Conservation (phyloP, 2,888 invertebrate species). For the Drosophila longiperda region DNA sequence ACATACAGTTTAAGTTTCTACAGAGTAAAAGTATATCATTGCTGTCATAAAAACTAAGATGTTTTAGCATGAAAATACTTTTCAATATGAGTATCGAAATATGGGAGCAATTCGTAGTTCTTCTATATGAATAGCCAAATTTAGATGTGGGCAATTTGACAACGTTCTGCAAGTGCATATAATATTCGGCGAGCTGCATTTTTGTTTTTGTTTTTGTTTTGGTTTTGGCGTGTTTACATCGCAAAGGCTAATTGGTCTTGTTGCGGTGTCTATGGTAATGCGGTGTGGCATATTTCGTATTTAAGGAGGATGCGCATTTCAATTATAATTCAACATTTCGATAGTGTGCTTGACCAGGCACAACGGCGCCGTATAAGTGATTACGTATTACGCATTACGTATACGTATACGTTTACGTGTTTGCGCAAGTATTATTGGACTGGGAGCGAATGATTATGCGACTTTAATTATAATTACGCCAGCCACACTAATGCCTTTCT, state of each 20-base stretch:
- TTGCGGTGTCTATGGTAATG: conserved; percentile 6
- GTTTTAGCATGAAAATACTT: rapidly evolving
- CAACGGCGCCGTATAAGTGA: conserved; percentile 51
- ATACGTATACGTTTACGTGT: too few relatives aligned
- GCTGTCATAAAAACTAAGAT: not conserved
- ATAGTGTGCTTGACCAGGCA: conserved; percentile 17
- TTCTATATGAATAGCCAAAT: not conserved
- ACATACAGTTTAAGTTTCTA: not conserved
- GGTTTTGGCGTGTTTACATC: conserved; percentile 23
- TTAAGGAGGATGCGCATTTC: conserved; percentile 22
- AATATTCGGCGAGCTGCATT: not conserved
- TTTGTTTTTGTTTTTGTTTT: not conserved
- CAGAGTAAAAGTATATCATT: not conserved
- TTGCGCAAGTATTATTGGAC: not conserved
- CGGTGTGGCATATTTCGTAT: conserved; percentile 18
- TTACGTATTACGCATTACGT: conserved; percentile 32
- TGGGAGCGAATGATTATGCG: conserved; percentile 44
- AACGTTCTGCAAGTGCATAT: not conserved
- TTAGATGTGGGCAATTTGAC: not conserved
- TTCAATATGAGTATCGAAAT: not conserved
- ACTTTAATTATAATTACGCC: conserved; percentile 72
- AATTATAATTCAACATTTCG: conserved; percentile 23
- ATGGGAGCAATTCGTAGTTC: not conserved
- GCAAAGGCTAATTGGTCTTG: conserved; percentile 26
- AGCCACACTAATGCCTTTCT: conserved; percentile 51